phyloP scores from a whole-genome alignment of 2,113 vertebrate species.

The Percina caprodes region DNA sequence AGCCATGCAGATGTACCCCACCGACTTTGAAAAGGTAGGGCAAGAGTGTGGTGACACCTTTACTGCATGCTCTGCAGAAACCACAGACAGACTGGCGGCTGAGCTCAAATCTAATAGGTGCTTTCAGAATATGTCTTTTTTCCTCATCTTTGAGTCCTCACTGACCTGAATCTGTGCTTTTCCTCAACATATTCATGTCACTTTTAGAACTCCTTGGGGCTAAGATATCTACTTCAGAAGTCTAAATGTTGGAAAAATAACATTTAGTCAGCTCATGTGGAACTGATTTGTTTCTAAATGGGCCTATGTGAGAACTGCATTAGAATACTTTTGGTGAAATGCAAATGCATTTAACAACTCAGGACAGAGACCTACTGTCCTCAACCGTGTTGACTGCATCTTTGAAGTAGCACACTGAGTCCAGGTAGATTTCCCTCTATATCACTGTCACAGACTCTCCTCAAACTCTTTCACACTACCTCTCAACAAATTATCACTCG shows the following conservation, averaged over 20 bases:
- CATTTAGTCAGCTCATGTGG: slow-evolving; percentile 4
- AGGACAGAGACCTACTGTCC: background rate
- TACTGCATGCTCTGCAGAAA: slow-evolving; percentile 29
- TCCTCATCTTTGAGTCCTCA: slow-evolving; percentile 37
- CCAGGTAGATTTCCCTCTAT: background rate
- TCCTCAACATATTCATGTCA: slow-evolving; percentile 8
- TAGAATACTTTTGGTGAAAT: slow-evolving; percentile 2
- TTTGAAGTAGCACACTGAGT: slow-evolving; percentile 25
- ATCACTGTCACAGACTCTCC: slow-evolving; percentile 15
- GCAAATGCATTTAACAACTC: background rate
- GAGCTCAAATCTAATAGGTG: slow-evolving; percentile 43
- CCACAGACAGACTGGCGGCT: slow-evolving; percentile 73
- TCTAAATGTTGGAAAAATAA: slow-evolving; percentile 7
- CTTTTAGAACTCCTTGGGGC: slow-evolving; percentile 4
- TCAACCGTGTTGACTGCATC: background rate
- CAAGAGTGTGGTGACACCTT: slow-evolving; percentile 25
- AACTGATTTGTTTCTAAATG: slow-evolving; percentile 9
- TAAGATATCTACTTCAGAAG: slow-evolving; percentile 19
- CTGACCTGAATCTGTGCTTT: slow-evolving; percentile 66
- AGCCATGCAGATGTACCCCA: slow-evolving; percentile 81
- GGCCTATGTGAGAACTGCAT: slow-evolving; percentile 1
- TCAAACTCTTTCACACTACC: slow-evolving; percentile 5
- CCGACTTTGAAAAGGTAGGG: slow-evolving; percentile 91
- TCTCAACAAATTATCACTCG: slow-evolving; percentile 18
- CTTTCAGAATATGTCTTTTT: slow-evolving; percentile 45